phyloP scores from a whole-genome alignment of 1,140 invertebrate species.

The Drosophila persimilis region DNA sequence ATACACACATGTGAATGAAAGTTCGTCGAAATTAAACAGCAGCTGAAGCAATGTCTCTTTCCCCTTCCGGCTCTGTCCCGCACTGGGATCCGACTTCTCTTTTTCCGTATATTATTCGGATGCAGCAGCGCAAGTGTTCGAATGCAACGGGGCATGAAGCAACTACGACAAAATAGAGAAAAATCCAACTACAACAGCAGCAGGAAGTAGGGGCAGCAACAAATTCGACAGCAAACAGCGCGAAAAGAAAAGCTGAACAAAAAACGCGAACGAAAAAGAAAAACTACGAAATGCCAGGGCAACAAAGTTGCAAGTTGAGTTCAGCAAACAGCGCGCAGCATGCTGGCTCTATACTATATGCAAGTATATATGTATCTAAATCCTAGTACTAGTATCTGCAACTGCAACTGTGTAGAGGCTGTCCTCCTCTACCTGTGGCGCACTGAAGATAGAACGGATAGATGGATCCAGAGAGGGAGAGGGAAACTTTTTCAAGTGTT shows the following conservation, averaged over 20 bases:
- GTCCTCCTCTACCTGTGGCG: conserved; percentile 47
- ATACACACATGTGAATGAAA: not conserved
- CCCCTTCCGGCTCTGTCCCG: conserved; percentile 4
- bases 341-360: conserved; percentile 27
- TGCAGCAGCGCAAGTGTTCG: conserved; percentile 70
- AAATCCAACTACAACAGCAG: conserved; percentile 28
- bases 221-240: conserved; percentile 57
- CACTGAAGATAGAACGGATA: conserved; percentile 15
- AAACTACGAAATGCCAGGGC: conserved; percentile 45
- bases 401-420: conserved; percentile 11
- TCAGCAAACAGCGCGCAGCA: conserved; percentile 43
- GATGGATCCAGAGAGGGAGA: not conserved
- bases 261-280: conserved; percentile 16
- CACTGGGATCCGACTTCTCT: conserved; percentile 19
- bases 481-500: conserved; percentile 51
- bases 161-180: conserved; percentile 60
- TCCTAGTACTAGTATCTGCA: not conserved
- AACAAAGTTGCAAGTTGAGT: conserved; percentile 67
- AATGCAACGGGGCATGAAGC: conserved; percentile 72
- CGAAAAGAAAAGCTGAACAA: conserved; percentile 21
- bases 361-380: conserved; percentile 9
- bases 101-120: conserved; percentile 25
- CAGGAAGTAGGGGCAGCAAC: conserved; percentile 31
- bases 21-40: conserved; percentile 54
- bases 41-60: conserved; percentile 1